Evolutionary conservation across 2,888 invertebrate species (phyloP), one percentile per base, ranked within the genome.

Genomic region (Clivina fossor): DNA sequence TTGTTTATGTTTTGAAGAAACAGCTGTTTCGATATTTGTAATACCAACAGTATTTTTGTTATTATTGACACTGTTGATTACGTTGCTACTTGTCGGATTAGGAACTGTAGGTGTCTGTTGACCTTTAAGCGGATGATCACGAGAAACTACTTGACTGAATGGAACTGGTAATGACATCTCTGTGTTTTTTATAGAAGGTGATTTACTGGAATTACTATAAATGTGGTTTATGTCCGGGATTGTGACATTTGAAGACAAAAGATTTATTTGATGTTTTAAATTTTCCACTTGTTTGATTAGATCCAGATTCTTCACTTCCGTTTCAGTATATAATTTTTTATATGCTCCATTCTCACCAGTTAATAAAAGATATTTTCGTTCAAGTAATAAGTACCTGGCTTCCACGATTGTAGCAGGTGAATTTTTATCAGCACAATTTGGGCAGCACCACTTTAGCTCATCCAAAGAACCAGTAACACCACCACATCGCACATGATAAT

Each of bases 391-490:
- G 15, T 15, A 16, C n/a, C n/a, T 7, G 16, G 16, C 16, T 18
- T 38, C 38, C n/a, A 15, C 4, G 9, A 41, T 20, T 8, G 43
- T 15, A 4, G 8, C 8, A 26, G 43, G 26, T n/a, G 11, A 15
- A 16, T n/a, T 15, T 26, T 26, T 43, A 16, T 43, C 43, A 26
- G 26, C 43, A 43, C 43, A 43, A 13, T 4, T 24, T 22, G 15
- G 2, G 16, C 43, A 43, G 43, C 26, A 22, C 24, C 11, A 22
- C 7, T n/a, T 26, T n/a, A 24, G 13, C 11, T 26, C 28, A 43
- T 43, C 28, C 11, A 15, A 26, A 13, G 43, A 11, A 3, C 28
- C 43, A 26, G n/a, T 13, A 22, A 26, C 11, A 22, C 15, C 15
- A 3, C 8, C 24, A 26, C 43, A 26, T 24, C 26, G 22, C 7